These are phyloP conservation scores for Pristionchus maxplancki DNA, from an alignment of 2,888 invertebrate genomes.

Conservation along the genomic window DNA sequence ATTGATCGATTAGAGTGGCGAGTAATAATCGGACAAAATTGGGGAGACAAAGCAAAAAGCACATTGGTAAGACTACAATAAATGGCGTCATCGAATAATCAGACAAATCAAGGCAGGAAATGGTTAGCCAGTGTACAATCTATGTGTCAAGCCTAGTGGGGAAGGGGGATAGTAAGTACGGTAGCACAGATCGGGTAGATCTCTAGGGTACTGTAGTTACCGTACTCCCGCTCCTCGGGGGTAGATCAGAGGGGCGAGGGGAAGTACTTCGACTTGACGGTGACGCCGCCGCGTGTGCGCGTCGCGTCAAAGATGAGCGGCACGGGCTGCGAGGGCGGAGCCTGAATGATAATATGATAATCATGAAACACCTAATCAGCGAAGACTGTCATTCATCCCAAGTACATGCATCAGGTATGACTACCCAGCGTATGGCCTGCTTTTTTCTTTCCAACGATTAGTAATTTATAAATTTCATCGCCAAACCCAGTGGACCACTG, in stretches of 20 bases:
- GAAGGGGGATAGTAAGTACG: not conserved
- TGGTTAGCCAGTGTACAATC: not conserved
- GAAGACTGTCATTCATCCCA: not conserved
- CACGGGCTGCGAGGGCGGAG: not conserved
- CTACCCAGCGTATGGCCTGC: not conserved
- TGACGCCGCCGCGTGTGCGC: conserved; percentile 7
- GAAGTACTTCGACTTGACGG: conserved; percentile 28
- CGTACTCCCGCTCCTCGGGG: not conserved
- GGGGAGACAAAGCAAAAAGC: too few relatives aligned
- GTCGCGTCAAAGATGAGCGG: conserved; percentile 19
- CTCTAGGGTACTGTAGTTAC: not conserved
- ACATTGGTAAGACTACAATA: too few relatives aligned
- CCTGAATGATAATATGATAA: not conserved
- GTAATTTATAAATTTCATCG: too few relatives aligned
- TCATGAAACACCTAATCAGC: not conserved
- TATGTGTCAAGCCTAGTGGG: not conserved
- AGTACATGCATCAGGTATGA: not conserved
- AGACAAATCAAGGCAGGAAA: not conserved
- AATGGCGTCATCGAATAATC: too few relatives aligned
- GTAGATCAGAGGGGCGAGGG: conserved; percentile 11
- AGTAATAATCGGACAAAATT: too few relatives aligned
- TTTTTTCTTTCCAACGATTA: too few relatives aligned
- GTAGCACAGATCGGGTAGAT: too few relatives aligned
- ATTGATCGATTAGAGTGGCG: conserved; percentile 16
- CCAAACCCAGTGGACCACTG: too few relatives aligned